A percentile compares a stretch with the other conserved stretches of the same genome.
Evolutionary conservation across 2,888 invertebrate species (phyloP).

Genomic region (Chymomyza procnemis): DNA sequence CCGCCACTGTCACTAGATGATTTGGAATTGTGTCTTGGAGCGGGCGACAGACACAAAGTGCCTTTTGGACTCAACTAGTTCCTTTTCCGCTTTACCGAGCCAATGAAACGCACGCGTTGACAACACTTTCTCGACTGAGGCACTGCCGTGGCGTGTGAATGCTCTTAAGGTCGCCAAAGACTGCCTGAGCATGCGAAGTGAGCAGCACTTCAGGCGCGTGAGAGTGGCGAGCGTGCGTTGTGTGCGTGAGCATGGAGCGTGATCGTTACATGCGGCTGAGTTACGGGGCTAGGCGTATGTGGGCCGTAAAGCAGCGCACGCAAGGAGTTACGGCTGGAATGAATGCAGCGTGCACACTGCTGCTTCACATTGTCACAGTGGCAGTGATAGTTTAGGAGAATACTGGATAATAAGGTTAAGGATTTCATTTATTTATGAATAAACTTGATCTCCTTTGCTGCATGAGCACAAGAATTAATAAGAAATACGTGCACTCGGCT

Average conservation of each 20-base stretch:
- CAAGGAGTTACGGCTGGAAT: neutral
- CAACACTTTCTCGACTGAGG: constrained; percentile 59
- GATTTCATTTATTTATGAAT: no score
- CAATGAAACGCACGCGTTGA: constrained; percentile 55
- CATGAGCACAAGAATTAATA: no score
- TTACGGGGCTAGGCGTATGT: neutral
- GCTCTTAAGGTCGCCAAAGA: constrained; percentile 63
- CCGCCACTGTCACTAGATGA: constrained; percentile 29
- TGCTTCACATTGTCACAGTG: no score
- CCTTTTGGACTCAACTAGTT: constrained; percentile 11
- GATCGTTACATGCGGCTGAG: neutral
- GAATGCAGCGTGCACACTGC: neutral
- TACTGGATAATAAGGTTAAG: no score
- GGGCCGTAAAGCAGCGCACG: neutral
- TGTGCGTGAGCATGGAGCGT: neutral
- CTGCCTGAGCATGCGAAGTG: constrained; percentile 6
- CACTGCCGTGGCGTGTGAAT: constrained; percentile 55
- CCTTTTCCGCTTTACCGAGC: constrained; percentile 6
- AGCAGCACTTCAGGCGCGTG: neutral
- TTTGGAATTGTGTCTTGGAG: constrained; percentile 53
- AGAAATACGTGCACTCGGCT: no score
- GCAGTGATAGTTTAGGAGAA: no score
- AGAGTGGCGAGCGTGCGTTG: no score
- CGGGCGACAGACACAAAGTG: constrained; percentile 38
- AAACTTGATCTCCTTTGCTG: no score